Conservation (phyloP, 2,113 vertebrate genomes). For the Geococcyx californianus region DNA sequence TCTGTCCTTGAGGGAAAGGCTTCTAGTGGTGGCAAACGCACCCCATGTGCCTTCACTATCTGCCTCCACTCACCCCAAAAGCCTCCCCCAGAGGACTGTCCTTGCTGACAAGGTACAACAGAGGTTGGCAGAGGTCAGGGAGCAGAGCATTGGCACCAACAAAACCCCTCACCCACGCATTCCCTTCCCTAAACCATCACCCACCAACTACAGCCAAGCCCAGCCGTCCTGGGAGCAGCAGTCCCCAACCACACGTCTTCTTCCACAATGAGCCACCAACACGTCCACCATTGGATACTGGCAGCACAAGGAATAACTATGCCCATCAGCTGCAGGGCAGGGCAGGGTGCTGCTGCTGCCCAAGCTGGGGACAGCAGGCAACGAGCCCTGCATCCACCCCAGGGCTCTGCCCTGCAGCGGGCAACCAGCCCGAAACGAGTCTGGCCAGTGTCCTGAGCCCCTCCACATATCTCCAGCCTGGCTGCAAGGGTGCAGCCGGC, state of each 20-base stretch:
- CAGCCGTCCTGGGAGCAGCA: background rate
- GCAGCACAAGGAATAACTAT: background rate
- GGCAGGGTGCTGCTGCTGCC: background rate
- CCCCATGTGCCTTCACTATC: background rate
- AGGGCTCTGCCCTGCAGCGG: background rate
- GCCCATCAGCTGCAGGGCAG: rapidly evolving
- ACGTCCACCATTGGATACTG: background rate
- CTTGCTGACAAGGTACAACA: background rate
- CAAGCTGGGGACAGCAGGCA: background rate
- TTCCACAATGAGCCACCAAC: background rate
- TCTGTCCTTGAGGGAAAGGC: background rate
- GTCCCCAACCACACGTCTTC: background rate
- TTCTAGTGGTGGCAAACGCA: background rate
- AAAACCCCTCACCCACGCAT: rapidly evolving
- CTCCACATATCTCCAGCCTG: background rate
- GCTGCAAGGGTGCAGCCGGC: background rate
- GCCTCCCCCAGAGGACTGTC: background rate
- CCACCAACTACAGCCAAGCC: background rate
- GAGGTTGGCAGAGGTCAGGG: rapidly evolving
- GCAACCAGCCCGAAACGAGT: rapidly evolving
- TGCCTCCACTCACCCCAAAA: background rate
- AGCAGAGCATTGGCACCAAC: background rate
- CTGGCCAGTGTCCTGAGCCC: background rate
- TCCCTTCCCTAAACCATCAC: background rate
- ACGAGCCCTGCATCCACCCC: background rate